phyloP scores from a whole-genome alignment of 2,888 invertebrate genomes.

The Athrips mouffetella region DNA sequence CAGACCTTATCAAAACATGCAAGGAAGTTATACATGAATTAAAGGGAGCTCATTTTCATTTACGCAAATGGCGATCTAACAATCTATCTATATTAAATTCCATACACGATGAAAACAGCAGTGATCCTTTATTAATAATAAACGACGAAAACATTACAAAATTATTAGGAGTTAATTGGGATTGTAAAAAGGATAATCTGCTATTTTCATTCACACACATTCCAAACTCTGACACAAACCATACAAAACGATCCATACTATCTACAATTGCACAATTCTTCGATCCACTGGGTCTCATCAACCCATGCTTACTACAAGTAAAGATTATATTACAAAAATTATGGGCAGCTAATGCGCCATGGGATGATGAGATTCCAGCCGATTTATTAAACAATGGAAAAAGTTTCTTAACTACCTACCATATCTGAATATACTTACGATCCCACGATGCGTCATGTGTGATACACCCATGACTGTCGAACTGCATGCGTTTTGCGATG shows the following conservation, averaged over 20 bases:
- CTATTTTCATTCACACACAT: not conserved
- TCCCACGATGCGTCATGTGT: slow-evolving; percentile 10
- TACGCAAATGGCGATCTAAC: slow-evolving; percentile 12
- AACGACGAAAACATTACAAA: not conserved
- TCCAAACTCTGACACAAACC: not conserved
- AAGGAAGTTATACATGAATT: not conserved
- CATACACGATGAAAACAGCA: not conserved
- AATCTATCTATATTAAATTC: not conserved
- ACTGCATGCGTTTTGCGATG: slow-evolving; percentile 16
- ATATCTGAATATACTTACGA: slow-evolving; percentile 5
- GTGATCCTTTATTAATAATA: not conserved
- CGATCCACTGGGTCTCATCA: slow-evolving; percentile 20
- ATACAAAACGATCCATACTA: slow-evolving; percentile 8
- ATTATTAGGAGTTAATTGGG: slow-evolving; percentile 20
- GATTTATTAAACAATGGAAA: slow-evolving; percentile 8
- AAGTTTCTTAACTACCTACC: slow-evolving; percentile 7
- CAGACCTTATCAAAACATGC: slow-evolving; percentile 2
- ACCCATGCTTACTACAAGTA: slow-evolving; percentile 18
- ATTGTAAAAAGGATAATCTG: not conserved
- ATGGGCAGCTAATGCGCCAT: slow-evolving; percentile 18
- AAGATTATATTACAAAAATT: slow-evolving; percentile 24
- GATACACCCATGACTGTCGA: not conserved
- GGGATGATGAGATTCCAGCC: slow-evolving; percentile 17
- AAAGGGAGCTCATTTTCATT: slow-evolving; percentile 16
- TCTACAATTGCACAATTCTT: slow-evolving; percentile 10